These are phyloP conservation scores for Brachyrhaphis roseni DNA, from an alignment of 2,797 vertebrate species.

Conservation along the genomic window DNA sequence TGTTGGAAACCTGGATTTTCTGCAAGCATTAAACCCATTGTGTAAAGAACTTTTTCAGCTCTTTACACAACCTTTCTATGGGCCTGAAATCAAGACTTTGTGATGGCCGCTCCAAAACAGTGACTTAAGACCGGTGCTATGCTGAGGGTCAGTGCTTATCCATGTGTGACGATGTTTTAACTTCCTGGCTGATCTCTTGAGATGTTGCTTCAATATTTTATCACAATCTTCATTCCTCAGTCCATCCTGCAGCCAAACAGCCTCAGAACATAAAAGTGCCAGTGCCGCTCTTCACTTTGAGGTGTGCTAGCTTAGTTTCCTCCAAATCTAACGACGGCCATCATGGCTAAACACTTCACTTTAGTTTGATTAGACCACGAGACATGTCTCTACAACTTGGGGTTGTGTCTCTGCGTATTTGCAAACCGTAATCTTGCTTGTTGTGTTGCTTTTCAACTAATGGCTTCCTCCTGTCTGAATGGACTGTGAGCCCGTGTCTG, in stretches of 20 bases:
- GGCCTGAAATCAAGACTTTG: background rate
- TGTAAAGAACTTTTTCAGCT: background rate
- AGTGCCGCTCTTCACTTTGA: background rate
- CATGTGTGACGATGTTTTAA: background rate
- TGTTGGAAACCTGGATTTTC: too few relatives aligned
- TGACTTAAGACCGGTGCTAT: background rate
- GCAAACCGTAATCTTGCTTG: background rate
- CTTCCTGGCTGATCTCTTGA: background rate
- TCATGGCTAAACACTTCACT: background rate
- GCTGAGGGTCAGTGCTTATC: background rate
- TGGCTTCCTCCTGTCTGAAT: background rate
- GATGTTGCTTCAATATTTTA: background rate
- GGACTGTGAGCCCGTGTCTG: background rate
- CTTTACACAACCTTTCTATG: background rate
- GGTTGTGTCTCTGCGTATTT: background rate
- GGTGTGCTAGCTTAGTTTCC: background rate
- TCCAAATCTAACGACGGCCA: background rate
- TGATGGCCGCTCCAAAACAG: background rate
- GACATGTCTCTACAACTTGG: background rate
- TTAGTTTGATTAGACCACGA: background rate
- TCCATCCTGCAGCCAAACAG: background rate
- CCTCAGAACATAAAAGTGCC: background rate
- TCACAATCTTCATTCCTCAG: background rate
- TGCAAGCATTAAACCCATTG: too few relatives aligned
- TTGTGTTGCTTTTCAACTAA: background rate